These are phyloP conservation scores for Dioctria rufipes DNA, from an alignment of 2,888 invertebrate species.

Conservation along the genomic window DNA sequence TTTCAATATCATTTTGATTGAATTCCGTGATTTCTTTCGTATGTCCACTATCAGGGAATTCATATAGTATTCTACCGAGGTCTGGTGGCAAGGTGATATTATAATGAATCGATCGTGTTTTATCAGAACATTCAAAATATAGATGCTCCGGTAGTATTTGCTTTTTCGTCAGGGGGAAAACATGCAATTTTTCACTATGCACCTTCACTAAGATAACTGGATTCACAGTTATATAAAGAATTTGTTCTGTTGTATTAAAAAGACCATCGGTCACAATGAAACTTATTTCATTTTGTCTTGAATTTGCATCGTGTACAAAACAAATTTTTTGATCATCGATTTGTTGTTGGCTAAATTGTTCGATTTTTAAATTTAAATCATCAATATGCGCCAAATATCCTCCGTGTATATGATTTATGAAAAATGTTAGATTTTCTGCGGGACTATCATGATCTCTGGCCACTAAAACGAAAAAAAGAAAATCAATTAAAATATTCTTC, in stretches of 20 bases:
- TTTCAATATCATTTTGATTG: constrained; percentile 87
- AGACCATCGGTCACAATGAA: constrained; percentile 90
- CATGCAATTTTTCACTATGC: constrained; percentile 81
- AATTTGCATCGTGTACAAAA: constrained; percentile 82
- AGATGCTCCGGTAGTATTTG: constrained; percentile 82
- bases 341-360: constrained; percentile 88
- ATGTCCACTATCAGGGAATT: constrained; percentile 78
- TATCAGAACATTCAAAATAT: constrained; percentile 83
- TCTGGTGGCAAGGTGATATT: constrained; percentile 80
- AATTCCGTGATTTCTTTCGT: constrained; percentile 79
- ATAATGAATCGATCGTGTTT: constrained; percentile 79
- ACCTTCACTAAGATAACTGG: constrained; percentile 81
- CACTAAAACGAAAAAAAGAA: constrained; percentile 67
- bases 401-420: constrained; percentile 80
- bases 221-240: constrained; percentile 83
- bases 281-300: constrained; percentile 82
- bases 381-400: constrained; percentile 81
- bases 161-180: constrained; percentile 90
- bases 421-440: constrained; percentile 83
- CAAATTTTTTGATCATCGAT: constrained; percentile 83
- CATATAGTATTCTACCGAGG: constrained; percentile 83
- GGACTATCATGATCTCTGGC: constrained; percentile 87
- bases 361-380: constrained; percentile 77
- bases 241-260: constrained; percentile 83
- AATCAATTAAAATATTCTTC: constrained; percentile 72